Conservation (phyloP, 2,888 invertebrate genomes). For the Acleris cristana region DNA sequence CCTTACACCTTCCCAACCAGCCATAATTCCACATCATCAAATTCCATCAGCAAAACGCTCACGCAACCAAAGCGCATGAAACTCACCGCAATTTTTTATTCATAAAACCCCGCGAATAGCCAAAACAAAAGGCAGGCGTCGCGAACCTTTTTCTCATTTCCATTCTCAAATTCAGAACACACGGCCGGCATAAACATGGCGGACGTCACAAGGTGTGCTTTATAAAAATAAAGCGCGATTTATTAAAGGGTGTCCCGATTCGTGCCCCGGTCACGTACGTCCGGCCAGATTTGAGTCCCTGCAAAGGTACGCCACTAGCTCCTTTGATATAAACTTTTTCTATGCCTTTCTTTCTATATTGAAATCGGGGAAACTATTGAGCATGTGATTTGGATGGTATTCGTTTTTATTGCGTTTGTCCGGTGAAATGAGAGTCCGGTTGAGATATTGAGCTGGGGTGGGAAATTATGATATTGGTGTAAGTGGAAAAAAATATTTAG, state of each 20-base stretch:
- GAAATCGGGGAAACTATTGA: conserved; percentile 66
- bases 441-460: conserved; percentile 17
- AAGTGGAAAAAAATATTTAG: not conserved
- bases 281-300: conserved; percentile 72
- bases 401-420: conserved; percentile 41
- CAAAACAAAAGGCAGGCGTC: conserved; percentile 44
- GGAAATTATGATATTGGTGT: conserved; percentile 16
- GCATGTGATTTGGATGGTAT: conserved; percentile 48
- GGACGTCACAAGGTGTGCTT: conserved; percentile 74
- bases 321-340: conserved; percentile 75
- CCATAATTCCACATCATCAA: conserved; percentile 29
- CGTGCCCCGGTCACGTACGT: conserved; percentile 65
- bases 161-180: conserved; percentile 68
- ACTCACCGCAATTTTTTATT: conserved; percentile 33
- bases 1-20: not conserved
- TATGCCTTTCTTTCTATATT: conserved; percentile 62
- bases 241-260: conserved; percentile 70
- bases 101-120: conserved; percentile 37
- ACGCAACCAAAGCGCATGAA: conserved; percentile 24
- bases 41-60: conserved; percentile 30
- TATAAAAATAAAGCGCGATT: conserved; percentile 78
- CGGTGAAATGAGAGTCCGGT: conserved; percentile 19
- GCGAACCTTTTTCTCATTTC: conserved; percentile 43
- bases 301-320: conserved; percentile 59
- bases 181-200: conserved; percentile 71